Conservation (phyloP, 2,797 vertebrate species). For the Mionectes olivaceus region DNA sequence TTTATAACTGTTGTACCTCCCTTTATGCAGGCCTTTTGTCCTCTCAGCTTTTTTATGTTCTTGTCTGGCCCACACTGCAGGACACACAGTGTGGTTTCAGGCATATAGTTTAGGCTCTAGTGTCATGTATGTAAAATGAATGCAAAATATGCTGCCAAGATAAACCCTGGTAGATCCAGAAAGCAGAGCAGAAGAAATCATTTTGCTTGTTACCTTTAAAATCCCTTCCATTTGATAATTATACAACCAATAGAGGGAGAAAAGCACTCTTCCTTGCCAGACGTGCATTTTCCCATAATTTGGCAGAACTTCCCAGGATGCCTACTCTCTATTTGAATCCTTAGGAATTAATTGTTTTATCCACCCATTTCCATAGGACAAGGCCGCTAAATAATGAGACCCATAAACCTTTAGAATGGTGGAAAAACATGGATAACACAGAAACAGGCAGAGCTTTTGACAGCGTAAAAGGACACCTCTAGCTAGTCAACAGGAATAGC, state of each 20-base stretch:
- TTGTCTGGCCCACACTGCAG: background rate
- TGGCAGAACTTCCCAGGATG: background rate
- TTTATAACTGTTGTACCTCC: background rate
- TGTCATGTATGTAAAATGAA: constrained; percentile 31
- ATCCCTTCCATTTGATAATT: constrained; percentile 38
- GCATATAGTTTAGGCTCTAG: background rate
- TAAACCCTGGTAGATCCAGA: constrained; percentile 7
- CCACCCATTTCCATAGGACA: background rate
- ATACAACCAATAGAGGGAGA: background rate
- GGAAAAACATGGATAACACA: background rate
- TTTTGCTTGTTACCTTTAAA: constrained; percentile 28
- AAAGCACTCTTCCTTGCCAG: background rate
- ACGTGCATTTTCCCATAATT: background rate
- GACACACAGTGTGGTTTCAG: background rate
- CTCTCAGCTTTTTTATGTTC: background rate
- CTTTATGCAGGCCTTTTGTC: background rate
- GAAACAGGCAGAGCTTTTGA: background rate
- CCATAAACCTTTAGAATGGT: constrained; percentile 13
- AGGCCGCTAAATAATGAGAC: background rate
- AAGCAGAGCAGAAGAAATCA: constrained; percentile 17
- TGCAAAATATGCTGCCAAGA: constrained; percentile 37
- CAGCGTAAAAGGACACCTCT: background rate
- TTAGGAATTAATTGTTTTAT: constrained; percentile 30
- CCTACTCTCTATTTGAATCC: background rate
- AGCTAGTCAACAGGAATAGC: background rate